Evolutionary conservation across 2,888 invertebrate genomes (phyloP).

Genomic region (Agrochola circellaris): DNA sequence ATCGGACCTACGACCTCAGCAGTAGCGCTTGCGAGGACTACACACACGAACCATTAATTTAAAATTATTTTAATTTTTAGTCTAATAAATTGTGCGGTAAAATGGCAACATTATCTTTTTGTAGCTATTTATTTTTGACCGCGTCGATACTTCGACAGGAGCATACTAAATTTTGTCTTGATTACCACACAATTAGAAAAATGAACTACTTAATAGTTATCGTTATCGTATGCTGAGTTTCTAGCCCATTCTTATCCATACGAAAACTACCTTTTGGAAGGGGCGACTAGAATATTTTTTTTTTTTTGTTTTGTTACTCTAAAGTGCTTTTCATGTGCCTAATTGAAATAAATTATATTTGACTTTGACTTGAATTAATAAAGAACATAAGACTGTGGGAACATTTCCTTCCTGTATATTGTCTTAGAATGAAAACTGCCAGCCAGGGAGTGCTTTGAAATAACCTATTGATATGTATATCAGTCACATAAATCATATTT

Average conservation of each 20-base stretch:
- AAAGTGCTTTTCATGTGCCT: no score
- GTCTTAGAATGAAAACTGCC: conserved; percentile 1
- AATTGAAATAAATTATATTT: no score
- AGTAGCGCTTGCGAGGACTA: no score
- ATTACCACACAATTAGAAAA: not conserved
- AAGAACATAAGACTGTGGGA: not conserved
- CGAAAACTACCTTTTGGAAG: no score
- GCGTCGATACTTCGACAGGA: not conserved
- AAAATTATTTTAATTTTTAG: no score
- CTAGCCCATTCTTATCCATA: no score
- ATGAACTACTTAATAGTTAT: not conserved
- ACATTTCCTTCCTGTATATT: conserved; percentile 37
- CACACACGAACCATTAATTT: no score
- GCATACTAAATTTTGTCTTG: not conserved
- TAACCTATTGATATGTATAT: conserved; percentile 24
- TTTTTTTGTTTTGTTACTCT: no score
- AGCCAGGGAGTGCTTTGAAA: conserved; percentile 1
- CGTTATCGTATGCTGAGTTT: not conserved
- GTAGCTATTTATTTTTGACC: no score
- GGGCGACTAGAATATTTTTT: no score
- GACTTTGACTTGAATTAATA: not conserved
- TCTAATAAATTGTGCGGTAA: not conserved
- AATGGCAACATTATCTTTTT: not conserved
- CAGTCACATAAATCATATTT: conserved; percentile 1
- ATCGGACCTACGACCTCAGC: no score